Conservation (phyloP, 1,140 invertebrate species). For the Heliothis subflexa region DNA sequence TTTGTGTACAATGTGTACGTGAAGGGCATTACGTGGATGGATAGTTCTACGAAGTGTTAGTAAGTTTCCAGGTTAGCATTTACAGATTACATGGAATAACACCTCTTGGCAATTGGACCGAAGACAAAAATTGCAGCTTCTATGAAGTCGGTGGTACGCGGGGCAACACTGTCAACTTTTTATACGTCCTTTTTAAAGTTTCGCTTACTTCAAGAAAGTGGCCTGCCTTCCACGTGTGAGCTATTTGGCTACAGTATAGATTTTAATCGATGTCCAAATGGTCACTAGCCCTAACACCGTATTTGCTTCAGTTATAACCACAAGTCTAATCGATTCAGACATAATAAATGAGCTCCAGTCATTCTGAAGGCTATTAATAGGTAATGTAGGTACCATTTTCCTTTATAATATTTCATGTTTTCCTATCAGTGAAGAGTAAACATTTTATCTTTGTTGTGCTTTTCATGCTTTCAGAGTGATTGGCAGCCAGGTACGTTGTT, state of each 20-base stretch:
- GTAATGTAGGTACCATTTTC: neutral
- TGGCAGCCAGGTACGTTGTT: conserved; percentile 12
- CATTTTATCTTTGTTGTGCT: neutral
- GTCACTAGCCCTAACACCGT: neutral
- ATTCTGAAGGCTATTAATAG: neutral
- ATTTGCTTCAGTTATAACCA: neutral
- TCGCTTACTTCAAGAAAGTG: no score
- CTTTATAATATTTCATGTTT: neutral
- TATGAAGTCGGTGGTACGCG: no score
- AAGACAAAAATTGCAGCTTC: no score
- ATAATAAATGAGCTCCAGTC: neutral
- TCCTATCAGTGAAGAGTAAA: neutral
- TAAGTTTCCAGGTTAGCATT: neutral
- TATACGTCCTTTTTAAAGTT: no score
- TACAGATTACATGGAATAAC: no score
- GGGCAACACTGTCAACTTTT: no score
- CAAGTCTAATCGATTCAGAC: conserved; percentile 5
- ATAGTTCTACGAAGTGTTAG: neutral
- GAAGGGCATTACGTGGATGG: neutral
- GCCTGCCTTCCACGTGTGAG: no score
- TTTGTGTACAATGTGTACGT: neutral
- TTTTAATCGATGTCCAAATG: neutral
- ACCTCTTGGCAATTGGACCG: no score
- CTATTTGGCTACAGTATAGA: no score
- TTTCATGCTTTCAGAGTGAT: neutral